These are phyloP conservation scores for Formicarius rufipectus DNA, from an alignment of 2,113 vertebrate genomes.

Conservation along the genomic window DNA sequence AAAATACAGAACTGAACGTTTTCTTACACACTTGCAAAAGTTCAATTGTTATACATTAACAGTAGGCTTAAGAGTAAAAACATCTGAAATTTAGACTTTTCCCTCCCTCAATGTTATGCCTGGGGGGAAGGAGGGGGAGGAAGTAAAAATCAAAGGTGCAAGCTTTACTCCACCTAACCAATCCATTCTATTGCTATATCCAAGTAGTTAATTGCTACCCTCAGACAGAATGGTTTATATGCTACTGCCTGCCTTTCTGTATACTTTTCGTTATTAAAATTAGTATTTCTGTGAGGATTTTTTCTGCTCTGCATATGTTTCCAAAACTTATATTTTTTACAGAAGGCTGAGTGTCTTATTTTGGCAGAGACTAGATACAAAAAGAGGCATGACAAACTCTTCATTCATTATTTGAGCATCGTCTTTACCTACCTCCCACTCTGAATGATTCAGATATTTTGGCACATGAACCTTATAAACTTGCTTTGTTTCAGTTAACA, in stretches of 20 bases:
- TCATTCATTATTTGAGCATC: slow-evolving; percentile 10
- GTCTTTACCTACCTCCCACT: slow-evolving; percentile 43
- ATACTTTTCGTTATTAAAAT: not conserved
- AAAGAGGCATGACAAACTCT: not conserved
- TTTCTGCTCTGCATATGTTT: not conserved
- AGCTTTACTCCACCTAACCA: not conserved
- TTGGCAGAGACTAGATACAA: not conserved
- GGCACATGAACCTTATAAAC: slow-evolving; percentile 32
- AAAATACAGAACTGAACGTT: not conserved
- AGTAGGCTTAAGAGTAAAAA: not conserved
- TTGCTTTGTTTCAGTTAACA: slow-evolving; percentile 23
- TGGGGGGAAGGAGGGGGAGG: accelerated
- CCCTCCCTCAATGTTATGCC: not conserved
- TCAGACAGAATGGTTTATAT: not conserved
- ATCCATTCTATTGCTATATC: not conserved
- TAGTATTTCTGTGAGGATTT: not conserved
- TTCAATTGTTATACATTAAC: not conserved
- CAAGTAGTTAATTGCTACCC: not conserved
- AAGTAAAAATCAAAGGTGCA: not conserved
- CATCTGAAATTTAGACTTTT: not conserved
- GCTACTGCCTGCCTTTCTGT: not conserved
- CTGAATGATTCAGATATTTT: slow-evolving; percentile 61
- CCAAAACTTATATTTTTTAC: not conserved
- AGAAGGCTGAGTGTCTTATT: not conserved
- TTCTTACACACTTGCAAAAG: not conserved